phyloP scores from a whole-genome alignment of 2,888 invertebrate genomes.

The Carterocephalus palaemon region DNA sequence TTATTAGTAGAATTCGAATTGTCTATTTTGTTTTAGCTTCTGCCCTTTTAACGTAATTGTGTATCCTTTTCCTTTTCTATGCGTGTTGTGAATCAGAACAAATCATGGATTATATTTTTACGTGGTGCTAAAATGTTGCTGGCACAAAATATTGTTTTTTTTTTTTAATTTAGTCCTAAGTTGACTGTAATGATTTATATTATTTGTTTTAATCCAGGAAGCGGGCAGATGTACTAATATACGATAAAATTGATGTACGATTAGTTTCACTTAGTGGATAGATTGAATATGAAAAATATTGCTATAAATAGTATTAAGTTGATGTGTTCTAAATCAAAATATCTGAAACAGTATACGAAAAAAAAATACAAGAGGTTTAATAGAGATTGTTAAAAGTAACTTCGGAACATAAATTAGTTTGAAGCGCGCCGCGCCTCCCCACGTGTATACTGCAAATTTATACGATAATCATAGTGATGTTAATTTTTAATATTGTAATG shows the following conservation, averaged over 20 bases:
- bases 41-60: conserved; percentile 28
- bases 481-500: conserved; percentile 20
- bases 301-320: conserved; percentile 60
- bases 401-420: conserved; percentile 49
- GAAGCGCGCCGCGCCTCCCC: conserved; percentile 44
- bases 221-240: conserved; percentile 30
- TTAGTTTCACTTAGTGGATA: conserved; percentile 54
- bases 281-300: conserved; percentile 44
- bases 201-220: conserved; percentile 36
- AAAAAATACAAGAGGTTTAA: conserved; percentile 55
- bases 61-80: conserved; percentile 32
- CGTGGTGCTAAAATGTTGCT: conserved; percentile 61
- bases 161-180: conserved; percentile 50
- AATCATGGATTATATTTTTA: conserved; percentile 48
- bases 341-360: conserved; percentile 78
- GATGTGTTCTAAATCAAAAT: conserved; percentile 75
- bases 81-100: conserved; percentile 64
- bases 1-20: conserved; percentile 20
- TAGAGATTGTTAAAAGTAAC: conserved; percentile 53
- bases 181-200: conserved; percentile 35
- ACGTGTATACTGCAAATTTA: conserved; percentile 35
- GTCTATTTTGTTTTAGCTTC: conserved; percentile 23
- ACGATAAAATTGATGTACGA: conserved; percentile 42
- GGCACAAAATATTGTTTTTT: conserved; percentile 60
- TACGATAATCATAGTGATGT: conserved; percentile 22